These are phyloP conservation scores for Alosa alosa DNA, from an alignment of 2,113 vertebrate genomes.

Conservation along the genomic window DNA sequence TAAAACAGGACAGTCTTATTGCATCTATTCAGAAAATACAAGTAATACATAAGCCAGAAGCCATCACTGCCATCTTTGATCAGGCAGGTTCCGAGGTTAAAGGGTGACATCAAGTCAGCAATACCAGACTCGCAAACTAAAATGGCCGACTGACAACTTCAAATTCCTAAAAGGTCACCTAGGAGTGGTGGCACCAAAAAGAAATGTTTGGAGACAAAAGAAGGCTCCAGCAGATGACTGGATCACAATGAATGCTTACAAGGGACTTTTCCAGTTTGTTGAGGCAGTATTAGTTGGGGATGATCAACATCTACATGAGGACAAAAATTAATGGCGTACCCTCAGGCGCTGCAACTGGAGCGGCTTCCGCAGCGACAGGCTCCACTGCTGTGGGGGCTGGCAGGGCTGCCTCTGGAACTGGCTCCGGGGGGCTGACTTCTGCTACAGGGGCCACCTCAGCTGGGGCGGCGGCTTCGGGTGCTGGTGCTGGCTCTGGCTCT, in stretches of 20 bases:
- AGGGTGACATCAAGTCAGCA: background rate
- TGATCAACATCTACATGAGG: background rate
- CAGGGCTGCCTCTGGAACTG: background rate
- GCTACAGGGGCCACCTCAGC: background rate
- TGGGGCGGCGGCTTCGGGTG: background rate
- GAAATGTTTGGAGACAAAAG: background rate
- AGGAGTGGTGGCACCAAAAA: background rate
- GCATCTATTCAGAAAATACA: background rate
- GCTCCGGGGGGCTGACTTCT: background rate
- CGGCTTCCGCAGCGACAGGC: background rate
- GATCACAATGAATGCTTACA: background rate
- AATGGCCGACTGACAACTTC: background rate
- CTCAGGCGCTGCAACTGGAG: constrained; percentile 12
- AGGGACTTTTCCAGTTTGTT: background rate
- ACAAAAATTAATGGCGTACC: background rate
- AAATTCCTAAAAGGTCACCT: background rate
- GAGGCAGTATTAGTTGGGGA: background rate
- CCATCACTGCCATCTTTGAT: background rate
- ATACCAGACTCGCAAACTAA: background rate
- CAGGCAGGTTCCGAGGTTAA: background rate
- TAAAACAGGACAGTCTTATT: too few relatives aligned
- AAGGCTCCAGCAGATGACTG: background rate
- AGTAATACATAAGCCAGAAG: background rate
- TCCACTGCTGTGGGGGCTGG: background rate
- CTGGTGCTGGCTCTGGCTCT: background rate